Percentiles rank a stretch among this genome's conserved stretches.
These are phyloP conservation scores for Pholis gunnellus DNA, from an alignment of 2,113 vertebrate genomes.

Conservation along the genomic window DNA sequence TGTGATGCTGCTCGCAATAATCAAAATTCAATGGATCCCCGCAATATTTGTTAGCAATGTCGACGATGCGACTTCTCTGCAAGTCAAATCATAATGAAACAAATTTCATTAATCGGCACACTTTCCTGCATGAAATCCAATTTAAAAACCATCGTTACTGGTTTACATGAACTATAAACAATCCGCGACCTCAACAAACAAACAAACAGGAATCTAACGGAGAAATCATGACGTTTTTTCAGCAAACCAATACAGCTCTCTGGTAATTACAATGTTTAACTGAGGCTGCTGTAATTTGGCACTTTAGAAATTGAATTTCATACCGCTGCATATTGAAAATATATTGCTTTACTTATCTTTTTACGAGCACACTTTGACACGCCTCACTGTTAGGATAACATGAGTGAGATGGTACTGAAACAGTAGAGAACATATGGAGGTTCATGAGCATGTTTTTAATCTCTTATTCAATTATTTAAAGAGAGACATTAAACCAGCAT, in stretches of 20 bases:
- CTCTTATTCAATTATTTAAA: not conserved
- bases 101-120: not conserved
- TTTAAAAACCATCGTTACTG: not conserved
- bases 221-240: too few relatives aligned
- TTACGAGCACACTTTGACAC: too few relatives aligned
- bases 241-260: not conserved
- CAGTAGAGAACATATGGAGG: not conserved
- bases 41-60: not conserved
- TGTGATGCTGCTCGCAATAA: conserved; percentile 9
- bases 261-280: not conserved
- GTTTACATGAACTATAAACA: not conserved
- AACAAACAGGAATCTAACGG: not conserved
- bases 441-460: not conserved
- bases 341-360: not conserved
- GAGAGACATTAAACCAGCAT: not conserved
- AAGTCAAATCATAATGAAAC: not conserved
- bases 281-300: not conserved
- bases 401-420: not conserved
- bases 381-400: not conserved
- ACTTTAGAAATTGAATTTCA: not conserved
- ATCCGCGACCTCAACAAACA: not conserved
- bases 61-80: not conserved
- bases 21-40: not conserved
- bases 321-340: not conserved
- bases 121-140: not conserved